Evolutionary conservation across 2,888 invertebrate genomes (phyloP).

Genomic region (Eupithecia subfuscata): DNA sequence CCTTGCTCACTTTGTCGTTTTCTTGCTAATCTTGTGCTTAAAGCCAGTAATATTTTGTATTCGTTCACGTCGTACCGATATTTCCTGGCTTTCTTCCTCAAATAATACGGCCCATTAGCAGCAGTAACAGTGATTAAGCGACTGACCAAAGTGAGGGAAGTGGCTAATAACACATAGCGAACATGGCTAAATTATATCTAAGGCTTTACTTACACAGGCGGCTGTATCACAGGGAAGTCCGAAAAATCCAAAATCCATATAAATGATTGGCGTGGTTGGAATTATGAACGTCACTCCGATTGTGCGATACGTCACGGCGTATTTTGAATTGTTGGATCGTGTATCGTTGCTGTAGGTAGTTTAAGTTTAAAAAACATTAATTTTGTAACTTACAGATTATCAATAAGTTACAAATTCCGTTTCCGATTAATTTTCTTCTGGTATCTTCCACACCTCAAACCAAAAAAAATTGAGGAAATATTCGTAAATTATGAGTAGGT

Average conservation of each 20-base stretch:
- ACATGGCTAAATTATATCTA: conserved; percentile 53
- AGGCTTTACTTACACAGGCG: background rate
- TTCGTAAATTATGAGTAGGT: background rate
- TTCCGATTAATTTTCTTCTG: background rate
- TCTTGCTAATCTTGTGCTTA: background rate
- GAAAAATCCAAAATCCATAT: background rate
- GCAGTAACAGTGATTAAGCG: conserved; percentile 81
- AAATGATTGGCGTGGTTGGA: background rate
- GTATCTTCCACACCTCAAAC: background rate
- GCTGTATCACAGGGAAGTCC: background rate
- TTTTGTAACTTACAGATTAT: background rate
- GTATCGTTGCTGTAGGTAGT: background rate
- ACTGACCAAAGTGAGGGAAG: conserved; percentile 67
- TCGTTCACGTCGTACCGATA: conserved; percentile 66
- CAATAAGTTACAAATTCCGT: background rate
- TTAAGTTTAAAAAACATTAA: background rate
- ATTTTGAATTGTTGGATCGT: background rate
- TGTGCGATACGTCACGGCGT: background rate
- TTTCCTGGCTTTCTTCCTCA: conserved; percentile 73
- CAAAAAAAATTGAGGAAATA: background rate
- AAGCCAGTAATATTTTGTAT: conserved; percentile 64
- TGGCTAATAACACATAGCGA: conserved; percentile 63
- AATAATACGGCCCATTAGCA: conserved; percentile 80
- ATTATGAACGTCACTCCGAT: background rate
- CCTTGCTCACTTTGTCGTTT: background rate